Base-by-base conservation (phyloP, 2,888 invertebrate genomes). In the Drosophila melanocephala region DNA sequence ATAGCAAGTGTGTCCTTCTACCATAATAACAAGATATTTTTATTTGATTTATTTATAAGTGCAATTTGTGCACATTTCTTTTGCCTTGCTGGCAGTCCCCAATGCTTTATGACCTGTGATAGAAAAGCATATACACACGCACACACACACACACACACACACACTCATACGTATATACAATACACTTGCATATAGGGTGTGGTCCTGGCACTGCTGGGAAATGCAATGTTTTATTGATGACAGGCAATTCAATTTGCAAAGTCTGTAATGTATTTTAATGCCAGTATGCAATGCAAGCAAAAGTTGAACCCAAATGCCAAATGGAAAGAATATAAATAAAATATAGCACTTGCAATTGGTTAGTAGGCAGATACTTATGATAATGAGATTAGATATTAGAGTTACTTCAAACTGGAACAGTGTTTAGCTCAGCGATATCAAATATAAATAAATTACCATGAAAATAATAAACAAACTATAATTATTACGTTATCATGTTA, bases 31-130 rank as follows among this genome's bases (percentile, higher is more conserved):
- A 77, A 81, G 76, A 88, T 83, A 86, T 81, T 90, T 86, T 78
- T 84, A 84, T 90, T 87, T 90, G 89, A 87, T 90, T 87, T 87
- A 90, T 87, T 89, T 90, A 87, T 77, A 89, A 90, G 80, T 87
- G 89, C 91, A 89, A 90, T 87, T 90, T 87, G 89, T 89, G 77
- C 84, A 75, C 84, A 89, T 87, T 89, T 81, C 84, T 89, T 84
- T 84, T 76, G 64, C 84, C 77, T 79, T 77, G 75, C 85, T 79
- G 70, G 35, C 76, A 65, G 50, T 72, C 59, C 65, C 77, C 68
- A 77, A 42, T 72, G 77, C 81, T 55, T 60, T 77, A 66, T 79
- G 81, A 81, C 51, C 72, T 66, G 35, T 57, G 56, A 55, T 35
- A 22, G 30, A 53, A 42, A 56, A 51, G 53, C 33, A 62, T 35